Percentiles rank a stretch among this genome's conserved stretches.
Conservation (phyloP, 2,888 invertebrate genomes). For the Automeris io region DNA sequence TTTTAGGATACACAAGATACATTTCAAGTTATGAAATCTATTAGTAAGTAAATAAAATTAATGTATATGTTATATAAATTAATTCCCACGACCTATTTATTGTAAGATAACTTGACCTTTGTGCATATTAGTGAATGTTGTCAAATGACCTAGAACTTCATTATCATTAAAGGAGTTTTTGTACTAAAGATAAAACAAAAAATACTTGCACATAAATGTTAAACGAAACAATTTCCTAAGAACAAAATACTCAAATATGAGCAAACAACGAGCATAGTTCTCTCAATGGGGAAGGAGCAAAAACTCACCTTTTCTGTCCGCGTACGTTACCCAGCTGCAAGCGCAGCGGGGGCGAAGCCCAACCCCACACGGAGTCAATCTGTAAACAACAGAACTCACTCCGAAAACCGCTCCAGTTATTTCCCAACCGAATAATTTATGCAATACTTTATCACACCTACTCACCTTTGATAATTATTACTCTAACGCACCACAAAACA, state of each 20-base stretch:
- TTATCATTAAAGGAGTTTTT: no score
- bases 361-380: constrained; percentile 97
- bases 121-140: no score
- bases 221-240: constrained; percentile 8
- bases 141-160: no score
- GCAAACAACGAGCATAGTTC: constrained; percentile 28
- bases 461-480: constrained; percentile 69
- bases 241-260: constrained; percentile 23
- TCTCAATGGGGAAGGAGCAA: constrained; percentile 21
- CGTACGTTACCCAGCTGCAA: constrained; percentile 84
- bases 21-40: no score
- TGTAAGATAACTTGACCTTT: no score
- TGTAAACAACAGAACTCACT: constrained; percentile 67
- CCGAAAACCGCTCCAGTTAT: constrained; percentile 30
- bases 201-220: constrained; percentile 12
- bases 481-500: constrained; percentile 41
- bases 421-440: constrained; percentile 52
- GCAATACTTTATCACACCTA: constrained; percentile 47
- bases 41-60: no score
- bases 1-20: no score
- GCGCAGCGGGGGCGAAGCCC: constrained; percentile 93
- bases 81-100: no score
- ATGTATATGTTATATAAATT: no score
- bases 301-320: constrained; percentile 67
- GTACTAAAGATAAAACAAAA: constrained; percentile 19